Evolutionary conservation across 2,113 vertebrate species (phyloP), one percentile per base, ranked within the genome.

Genomic region (Cricetomys ansorgei): DNA sequence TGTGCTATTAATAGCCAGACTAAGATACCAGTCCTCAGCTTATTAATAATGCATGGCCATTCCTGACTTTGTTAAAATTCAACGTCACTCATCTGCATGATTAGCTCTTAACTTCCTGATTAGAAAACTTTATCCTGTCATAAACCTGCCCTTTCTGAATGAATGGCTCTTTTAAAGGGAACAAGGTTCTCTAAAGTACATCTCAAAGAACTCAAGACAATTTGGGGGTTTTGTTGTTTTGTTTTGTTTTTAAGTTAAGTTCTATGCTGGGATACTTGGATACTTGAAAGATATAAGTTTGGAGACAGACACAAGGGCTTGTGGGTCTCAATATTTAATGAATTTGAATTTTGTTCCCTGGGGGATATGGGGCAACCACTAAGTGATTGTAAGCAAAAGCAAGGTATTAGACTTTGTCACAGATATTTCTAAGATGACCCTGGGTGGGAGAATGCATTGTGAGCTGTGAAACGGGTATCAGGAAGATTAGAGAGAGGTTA

Each of bases 51-150:
- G 65, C 65, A 75, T 67, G 79, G 83, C 37, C 55, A 34, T 69
- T 29, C 48, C 34, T 67, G 80, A 43, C 1, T 95, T 89, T 75
- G 73, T 86, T 37, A 69, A 94, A 67, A 89, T 86, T 57, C 93
- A 70, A 88, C n/a, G 8, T 83, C 72, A 43, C 93, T 98, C 93
- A 96, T 96, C 93, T 97, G 95, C 96, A 96, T 97, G 95, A 97
- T 97, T 95, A 97, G 93, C 76, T 97, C 89, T 92, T 92, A 75
- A 48, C 91, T 92, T 92, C 80, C 85, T 97, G 94, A 97, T 96
- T 89, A 94, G 59, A 95, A 97, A 94, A 79, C 80, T 73, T 15
- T 55, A 73, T 89, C 83, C 48, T 59, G 89, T 83, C 80, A 83
- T 57, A 29, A 64, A 27, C 4, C 50, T 69, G 70, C 21, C 4